phyloP scores from a whole-genome alignment of 2,888 invertebrate genomes.

The Drosophila recens region DNA sequence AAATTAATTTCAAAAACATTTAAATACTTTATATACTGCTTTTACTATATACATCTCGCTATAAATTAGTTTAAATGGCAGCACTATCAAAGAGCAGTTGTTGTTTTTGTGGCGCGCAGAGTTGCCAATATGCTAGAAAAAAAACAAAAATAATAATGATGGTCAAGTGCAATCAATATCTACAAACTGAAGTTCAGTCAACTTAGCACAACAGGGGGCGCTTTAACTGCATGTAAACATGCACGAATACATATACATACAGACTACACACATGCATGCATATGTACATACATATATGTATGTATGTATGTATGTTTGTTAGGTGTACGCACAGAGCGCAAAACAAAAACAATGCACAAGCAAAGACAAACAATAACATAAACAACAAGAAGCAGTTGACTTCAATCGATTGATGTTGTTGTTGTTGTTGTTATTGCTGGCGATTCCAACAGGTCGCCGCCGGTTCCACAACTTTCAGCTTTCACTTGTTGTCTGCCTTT shows the following conservation, averaged over 20 bases:
- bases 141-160: conserved; percentile 7
- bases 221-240: conserved; percentile 36
- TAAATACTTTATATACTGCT: too few species aligned
- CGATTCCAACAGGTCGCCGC: conserved; percentile 59
- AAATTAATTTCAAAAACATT: too few species aligned
- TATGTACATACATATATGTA: not conserved
- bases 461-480: conserved; percentile 68
- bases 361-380: conserved; percentile 44
- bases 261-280: not conserved
- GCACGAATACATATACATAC: conserved; percentile 8
- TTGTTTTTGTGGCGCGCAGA: too few species aligned
- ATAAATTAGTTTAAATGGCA: not conserved
- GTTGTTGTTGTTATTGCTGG: conserved; percentile 26
- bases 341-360: conserved; percentile 16
- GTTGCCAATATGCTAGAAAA: conserved; percentile 14
- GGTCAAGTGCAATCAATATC: conserved; percentile 46
- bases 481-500: conserved; percentile 71
- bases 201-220: conserved; percentile 43
- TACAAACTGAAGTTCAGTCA: conserved; percentile 39
- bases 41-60: too few species aligned
- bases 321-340: conserved; percentile 11
- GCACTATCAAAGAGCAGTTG: not conserved
- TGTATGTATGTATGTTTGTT: too few species aligned
- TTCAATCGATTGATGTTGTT: conserved; percentile 19
- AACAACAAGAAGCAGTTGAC: conserved; percentile 55